A percentile compares a stretch with the other conserved stretches of the same genome.
Evolutionary conservation across 2,113 vertebrate species (phyloP).

Genomic region (Gila orcuttii): DNA sequence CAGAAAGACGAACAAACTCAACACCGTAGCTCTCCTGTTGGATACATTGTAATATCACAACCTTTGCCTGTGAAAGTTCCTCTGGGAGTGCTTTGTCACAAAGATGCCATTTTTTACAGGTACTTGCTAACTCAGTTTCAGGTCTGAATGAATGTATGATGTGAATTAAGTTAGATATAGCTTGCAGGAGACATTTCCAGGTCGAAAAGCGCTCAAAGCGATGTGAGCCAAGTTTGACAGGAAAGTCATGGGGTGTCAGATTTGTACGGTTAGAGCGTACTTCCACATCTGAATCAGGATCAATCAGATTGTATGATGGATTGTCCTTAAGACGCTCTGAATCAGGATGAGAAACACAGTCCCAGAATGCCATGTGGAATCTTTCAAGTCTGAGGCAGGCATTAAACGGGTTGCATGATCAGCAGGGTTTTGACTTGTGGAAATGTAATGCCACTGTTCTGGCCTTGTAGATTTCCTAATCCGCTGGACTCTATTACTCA

Average conservation of each 20-base stretch:
- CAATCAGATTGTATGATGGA: no score
- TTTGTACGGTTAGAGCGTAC: not conserved
- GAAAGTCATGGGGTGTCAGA: not conserved
- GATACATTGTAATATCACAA: no score
- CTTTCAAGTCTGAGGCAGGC: not conserved
- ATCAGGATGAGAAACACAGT: not conserved
- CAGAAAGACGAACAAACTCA: no score
- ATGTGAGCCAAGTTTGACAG: not conserved
- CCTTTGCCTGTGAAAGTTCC: not conserved
- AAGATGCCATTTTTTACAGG: not conserved
- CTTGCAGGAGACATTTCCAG: not conserved
- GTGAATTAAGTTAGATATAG: not conserved
- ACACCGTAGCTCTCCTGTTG: no score
- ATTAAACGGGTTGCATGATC: no score
- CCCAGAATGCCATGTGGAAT: constrained; percentile 6
- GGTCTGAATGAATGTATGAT: not conserved
- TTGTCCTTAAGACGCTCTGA: no score
- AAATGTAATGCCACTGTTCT: constrained; percentile 19
- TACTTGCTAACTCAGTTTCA: no score
- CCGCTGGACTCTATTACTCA: no score
- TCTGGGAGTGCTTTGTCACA: not conserved
- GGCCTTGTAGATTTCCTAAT: no score
- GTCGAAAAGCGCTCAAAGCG: constrained; percentile 21
- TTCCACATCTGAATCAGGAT: not conserved
- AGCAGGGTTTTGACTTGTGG: constrained; percentile 4